Conservation (phyloP, 2,797 vertebrate genomes). For the Cichlasoma orientale region DNA sequence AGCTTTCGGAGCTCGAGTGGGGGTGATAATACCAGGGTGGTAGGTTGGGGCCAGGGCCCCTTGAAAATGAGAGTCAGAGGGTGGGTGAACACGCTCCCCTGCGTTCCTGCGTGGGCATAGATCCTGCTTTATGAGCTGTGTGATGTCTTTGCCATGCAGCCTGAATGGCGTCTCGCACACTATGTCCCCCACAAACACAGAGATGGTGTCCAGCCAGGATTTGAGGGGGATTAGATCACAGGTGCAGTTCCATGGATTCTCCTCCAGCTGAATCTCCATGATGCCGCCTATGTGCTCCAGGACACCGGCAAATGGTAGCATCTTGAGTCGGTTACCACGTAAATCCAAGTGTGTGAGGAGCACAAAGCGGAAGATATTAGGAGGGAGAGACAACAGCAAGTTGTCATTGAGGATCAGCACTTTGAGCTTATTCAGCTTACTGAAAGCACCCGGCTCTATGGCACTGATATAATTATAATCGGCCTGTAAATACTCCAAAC, state of each 20-base stretch:
- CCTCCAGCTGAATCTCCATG: conserved; percentile 98
- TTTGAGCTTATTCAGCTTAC: conserved; percentile 96
- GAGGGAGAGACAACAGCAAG: conserved; percentile 91
- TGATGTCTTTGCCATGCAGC: conserved; percentile 95
- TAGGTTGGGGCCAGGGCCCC: conserved; percentile 84
- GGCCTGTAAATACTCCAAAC: conserved; percentile 95
- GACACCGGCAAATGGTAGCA: conserved; percentile 94
- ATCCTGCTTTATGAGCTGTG: conserved; percentile 95
- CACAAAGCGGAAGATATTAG: conserved; percentile 97
- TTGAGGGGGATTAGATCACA: conserved; percentile 96
- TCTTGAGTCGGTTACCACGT: conserved; percentile 94
- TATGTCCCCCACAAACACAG: conserved; percentile 95
- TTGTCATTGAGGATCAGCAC: conserved; percentile 98
- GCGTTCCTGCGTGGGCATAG: conserved; percentile 91
- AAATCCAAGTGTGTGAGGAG: conserved; percentile 97
- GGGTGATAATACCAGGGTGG: conserved; percentile 84
- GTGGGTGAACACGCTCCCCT: conserved; percentile 82
- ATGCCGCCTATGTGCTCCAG: conserved; percentile 97
- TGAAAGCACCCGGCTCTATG: conserved; percentile 93
- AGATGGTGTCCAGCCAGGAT: conserved; percentile 97
- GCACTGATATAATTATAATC: conserved; percentile 98
- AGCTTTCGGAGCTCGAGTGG: conserved; percentile 89
- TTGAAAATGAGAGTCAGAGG: conserved; percentile 86
- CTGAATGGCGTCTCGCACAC: conserved; percentile 97
- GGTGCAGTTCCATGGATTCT: conserved; percentile 99